Conservation (phyloP, 2,797 vertebrate species). For the Podarcis lilfordi region DNA sequence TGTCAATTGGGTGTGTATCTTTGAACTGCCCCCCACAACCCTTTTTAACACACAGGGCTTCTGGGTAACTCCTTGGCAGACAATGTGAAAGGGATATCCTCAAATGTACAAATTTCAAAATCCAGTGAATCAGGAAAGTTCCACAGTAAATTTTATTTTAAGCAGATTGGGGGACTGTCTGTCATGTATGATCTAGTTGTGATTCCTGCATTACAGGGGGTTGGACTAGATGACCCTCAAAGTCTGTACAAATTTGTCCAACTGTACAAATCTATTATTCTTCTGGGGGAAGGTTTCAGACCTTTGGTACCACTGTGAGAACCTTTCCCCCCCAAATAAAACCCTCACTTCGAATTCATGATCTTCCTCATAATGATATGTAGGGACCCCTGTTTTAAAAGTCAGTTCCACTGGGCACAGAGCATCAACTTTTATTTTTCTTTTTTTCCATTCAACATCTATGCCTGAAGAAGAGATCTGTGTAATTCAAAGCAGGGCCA, state of each 20-base stretch:
- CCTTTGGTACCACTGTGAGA: neutral
- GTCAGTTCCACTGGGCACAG: neutral
- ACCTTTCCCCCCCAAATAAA: no score
- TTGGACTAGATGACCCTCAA: no score
- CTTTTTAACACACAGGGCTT: no score
- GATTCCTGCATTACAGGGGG: no score
- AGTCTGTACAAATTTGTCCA: no score
- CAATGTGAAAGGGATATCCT: neutral
- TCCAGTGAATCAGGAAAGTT: neutral
- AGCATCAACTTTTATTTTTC: neutral
- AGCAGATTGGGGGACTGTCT: no score
- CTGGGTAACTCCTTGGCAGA: neutral
- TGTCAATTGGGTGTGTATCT: no score
- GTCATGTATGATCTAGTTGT: no score
- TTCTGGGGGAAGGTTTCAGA: neutral
- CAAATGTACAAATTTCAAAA: neutral
- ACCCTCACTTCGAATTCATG: neutral
- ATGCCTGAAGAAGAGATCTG: neutral
- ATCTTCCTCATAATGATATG: neutral
- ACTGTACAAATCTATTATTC: no score
- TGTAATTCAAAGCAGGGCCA: constrained; percentile 1
- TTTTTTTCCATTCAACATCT: neutral
- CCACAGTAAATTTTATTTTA: neutral
- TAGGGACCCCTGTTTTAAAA: neutral
- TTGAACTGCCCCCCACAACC: no score